phyloP scores from a whole-genome alignment of 2,888 invertebrate genomes.

The Apamea crenata region DNA sequence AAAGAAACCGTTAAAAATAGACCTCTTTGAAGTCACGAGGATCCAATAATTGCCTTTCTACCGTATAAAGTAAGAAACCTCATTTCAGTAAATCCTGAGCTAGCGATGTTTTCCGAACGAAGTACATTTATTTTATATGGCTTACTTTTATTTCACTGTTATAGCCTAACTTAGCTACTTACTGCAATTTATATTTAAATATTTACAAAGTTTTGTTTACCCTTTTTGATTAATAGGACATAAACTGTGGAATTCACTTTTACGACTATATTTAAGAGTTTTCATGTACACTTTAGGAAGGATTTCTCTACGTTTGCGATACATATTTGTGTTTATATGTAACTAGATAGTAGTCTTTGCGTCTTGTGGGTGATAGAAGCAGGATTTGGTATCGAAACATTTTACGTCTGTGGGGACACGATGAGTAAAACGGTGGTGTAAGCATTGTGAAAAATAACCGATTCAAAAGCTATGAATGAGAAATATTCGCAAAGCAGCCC shows the following conservation, averaged over 20 bases:
- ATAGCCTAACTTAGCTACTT: slow-evolving; percentile 42
- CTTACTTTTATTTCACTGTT: slow-evolving; percentile 45
- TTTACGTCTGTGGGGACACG: not conserved
- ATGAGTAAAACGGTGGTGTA: not conserved
- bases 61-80: slow-evolving; percentile 34
- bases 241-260: slow-evolving; percentile 28
- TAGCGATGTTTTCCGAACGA: slow-evolving; percentile 30
- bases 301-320: slow-evolving; percentile 1
- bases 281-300: slow-evolving; percentile 12
- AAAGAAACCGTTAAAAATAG: slow-evolving; percentile 36
- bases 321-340: slow-evolving; percentile 23
- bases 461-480: not conserved
- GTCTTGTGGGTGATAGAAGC: slow-evolving; percentile 22
- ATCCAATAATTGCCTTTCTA: slow-evolving; percentile 57
- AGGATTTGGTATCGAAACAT: slow-evolving; percentile 20
- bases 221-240: slow-evolving; percentile 49
- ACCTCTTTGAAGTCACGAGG: slow-evolving; percentile 42
- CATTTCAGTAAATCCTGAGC: slow-evolving; percentile 53
- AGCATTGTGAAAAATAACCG: not conserved
- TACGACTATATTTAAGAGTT: slow-evolving; percentile 31
- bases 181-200: slow-evolving; percentile 56
- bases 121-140: slow-evolving; percentile 41
- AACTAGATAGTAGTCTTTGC: not conserved
- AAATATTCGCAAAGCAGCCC: not conserved
- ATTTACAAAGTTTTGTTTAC: slow-evolving; percentile 46